A percentile compares a stretch with the other conserved stretches of the same genome.
Conservation (phyloP, 2,888 invertebrate genomes). For the Brachylomia viminalis region DNA sequence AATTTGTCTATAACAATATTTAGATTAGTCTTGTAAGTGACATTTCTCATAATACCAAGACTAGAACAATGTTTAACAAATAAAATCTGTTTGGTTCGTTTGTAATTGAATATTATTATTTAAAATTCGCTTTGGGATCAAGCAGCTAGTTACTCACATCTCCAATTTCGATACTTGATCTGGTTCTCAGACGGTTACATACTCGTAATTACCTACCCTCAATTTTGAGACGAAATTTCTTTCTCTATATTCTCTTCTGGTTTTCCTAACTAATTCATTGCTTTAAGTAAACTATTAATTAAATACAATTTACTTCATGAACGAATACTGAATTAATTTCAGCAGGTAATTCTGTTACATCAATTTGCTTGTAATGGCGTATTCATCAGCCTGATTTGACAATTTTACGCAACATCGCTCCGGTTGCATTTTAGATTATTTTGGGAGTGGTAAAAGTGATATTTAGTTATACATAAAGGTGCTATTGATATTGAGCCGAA, state of each 20-base stretch:
- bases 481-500: not conserved
- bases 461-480: slow-evolving; percentile 35
- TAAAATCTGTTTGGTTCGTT: not conserved
- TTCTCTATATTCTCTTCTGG: not conserved
- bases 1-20: not conserved
- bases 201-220: no score
- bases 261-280: not conserved
- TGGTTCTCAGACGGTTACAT: not conserved
- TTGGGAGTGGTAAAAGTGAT: slow-evolving; percentile 18
- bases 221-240: not conserved
- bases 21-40: slow-evolving; percentile 2
- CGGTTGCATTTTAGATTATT: slow-evolving; percentile 19
- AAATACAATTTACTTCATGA: not conserved
- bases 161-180: not conserved
- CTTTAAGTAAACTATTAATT: slow-evolving; percentile 1
- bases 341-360: slow-evolving; percentile 53
- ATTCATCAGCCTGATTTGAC: slow-evolving; percentile 61
- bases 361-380: slow-evolving; percentile 45
- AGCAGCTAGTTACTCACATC: not conserved
- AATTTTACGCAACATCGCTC: slow-evolving; percentile 57
- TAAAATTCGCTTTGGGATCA: not conserved
- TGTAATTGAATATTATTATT: not conserved
- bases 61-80: slow-evolving; percentile 10
- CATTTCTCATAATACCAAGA: not conserved
- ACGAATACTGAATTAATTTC: slow-evolving; percentile 9